phyloP scores from a whole-genome alignment of 2,797 vertebrate species.

The Lemur catta region DNA sequence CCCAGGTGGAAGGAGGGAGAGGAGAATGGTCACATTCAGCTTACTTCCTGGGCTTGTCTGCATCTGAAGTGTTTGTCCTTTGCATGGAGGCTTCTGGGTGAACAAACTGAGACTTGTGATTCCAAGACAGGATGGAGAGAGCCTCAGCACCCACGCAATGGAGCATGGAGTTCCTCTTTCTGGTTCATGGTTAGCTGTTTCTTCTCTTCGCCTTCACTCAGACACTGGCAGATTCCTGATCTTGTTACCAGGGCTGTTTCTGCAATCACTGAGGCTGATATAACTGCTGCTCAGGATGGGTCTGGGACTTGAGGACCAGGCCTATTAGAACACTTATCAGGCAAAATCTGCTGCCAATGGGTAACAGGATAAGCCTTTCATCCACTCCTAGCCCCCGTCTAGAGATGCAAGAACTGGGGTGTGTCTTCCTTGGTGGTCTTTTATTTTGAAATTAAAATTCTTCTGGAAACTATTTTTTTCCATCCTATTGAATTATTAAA shows the following conservation, averaged over 20 bases:
- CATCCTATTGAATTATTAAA: background rate
- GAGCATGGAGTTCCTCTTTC: background rate
- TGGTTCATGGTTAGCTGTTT: background rate
- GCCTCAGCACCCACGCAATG: too few species aligned
- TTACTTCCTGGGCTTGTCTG: background rate
- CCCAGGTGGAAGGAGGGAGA: background rate
- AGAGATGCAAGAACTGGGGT: too few species aligned
- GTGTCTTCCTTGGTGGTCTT: background rate
- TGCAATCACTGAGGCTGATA: background rate
- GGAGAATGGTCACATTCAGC: background rate
- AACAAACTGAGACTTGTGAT: background rate
- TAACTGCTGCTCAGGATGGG: background rate
- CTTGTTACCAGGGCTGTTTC: background rate
- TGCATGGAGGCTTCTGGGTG: background rate
- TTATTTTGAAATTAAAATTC: background rate
- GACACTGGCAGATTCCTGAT: background rate
- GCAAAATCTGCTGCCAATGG: background rate
- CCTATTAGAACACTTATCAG: background rate
- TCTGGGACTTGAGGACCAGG: background rate
- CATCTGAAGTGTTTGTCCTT: background rate
- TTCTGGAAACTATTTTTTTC: background rate
- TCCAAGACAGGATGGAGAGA: background rate
- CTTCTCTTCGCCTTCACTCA: background rate
- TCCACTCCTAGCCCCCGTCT: background rate
- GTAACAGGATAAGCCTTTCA: background rate